Base-by-base conservation (phyloP, 2,888 invertebrate genomes). In the Dastarcus helophoroides region DNA sequence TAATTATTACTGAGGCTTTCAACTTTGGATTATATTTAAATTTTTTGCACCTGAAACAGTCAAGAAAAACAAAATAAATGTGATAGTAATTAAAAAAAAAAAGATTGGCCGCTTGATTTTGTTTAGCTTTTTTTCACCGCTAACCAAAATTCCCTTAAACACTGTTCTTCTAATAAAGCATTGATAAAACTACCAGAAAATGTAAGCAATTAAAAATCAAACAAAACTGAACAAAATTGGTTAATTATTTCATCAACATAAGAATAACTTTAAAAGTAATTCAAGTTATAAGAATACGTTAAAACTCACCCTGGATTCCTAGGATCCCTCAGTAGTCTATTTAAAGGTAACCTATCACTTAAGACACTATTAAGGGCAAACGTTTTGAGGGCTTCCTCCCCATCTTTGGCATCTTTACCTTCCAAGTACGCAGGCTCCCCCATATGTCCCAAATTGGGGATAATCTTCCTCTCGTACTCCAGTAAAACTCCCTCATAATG, bases 361-460 rank as follows among this genome's bases (percentile, higher is more conserved):
- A 91, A 68, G 44, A 88, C 73, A 35, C 86, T 78, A 56, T 94
- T 94, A 41, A 94, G 74, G 2, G 91, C 91, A 43, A 85, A 79
- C 52, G 77, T 79, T 48, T 82, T 78, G 55, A 85, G 74, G 0
- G 82, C 69, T 42, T 72, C 69, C 36, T 85, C 80, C 2, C 79
- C 82, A 13, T 66, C 45, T 48, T 75, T 73, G 28, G 84, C 83
- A 26, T 84, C 82, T 14, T 68, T 64, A 1, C 77, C 79, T 7
- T 65, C 62, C 7, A 89, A 64, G 41, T 64, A 63, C 0, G 79
- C 81, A 0, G 80, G 71, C 8, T 66, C 68, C 0, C 81, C 89
- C 29, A 70, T 65, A 42, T 82, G 76, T 1, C 89, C 89, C 24
- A 88, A 60, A 2, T 76, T 76, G 3, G 69, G 66, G 9, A 79